Percentiles rank a stretch among this genome's conserved stretches.
Evolutionary conservation across 2,113 vertebrate genomes (phyloP).

Genomic region (human (Homo sapiens)): GRCh38 chr6:28130501-28131000

Average conservation of each 20-base stretch:
- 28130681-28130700: background rate
- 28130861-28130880: background rate
- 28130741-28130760: background rate
- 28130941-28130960: background rate
- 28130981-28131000: background rate
- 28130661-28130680: background rate
- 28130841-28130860: background rate
- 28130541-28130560: background rate
- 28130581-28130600: background rate
- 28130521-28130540: background rate
- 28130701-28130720: background rate
- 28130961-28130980: background rate
- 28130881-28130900: background rate
- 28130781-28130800: background rate
- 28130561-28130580: background rate
- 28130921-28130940: background rate
- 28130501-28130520: background rate
- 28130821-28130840: background rate
- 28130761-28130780: background rate
- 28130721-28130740: background rate
- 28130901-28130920: too few relatives aligned
- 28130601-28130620: background rate
- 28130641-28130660: background rate
- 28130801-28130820: background rate
- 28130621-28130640: background rate